Evolutionary conservation across 2,797 vertebrate species (phyloP), one percentile per base, ranked within the genome.

Genomic region (Spinibarbus caldwelli): DNA sequence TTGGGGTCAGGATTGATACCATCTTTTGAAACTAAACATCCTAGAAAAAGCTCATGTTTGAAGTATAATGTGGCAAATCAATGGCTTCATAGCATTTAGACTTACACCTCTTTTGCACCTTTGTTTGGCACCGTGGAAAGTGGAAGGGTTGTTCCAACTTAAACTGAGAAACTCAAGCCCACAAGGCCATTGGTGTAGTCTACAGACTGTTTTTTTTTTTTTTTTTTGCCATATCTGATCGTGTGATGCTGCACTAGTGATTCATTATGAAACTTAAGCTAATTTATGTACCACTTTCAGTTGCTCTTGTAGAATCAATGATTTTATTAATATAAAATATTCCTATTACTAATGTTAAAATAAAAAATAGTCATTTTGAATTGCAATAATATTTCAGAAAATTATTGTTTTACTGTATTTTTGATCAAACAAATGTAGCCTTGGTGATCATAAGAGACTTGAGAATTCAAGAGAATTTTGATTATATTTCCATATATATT

Each of bases 191-290:
- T 57, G 12, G 10, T 34, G 10, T 23, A 75, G 29, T 23, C 31
- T 36, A 47, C 26, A 49, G n/a, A 72, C 41, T 41, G 1, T 17
- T 66, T 67, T 41, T 2, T 17, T 66, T 67, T 8, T 19, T 4
- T 2, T 15, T 38, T 47, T 34, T 38, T 15, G 52, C 23, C 4
- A 0, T 77, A n/a, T 57, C 31, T 52, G 17, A 34, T 77, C 21
- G 38, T 0, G 6, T n/a, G 34, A 38, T 57, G 12, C 34, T 26
- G 36, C 23, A n/a, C 14, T 26, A 26, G 34, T 78, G 54, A 62
- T 62, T 78, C 54, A 62, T 78, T 19, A 19, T 41, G 76, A 78
- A 78, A 78, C 76, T 6, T 62, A 14, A 57, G 23, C 12, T 57
- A 59, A 78, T 41, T 41, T 57, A 59, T 54, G 34, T 59, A 78